These are phyloP conservation scores for Sarcophaga bullata DNA, from an alignment of 1,140 invertebrate genomes.

Conservation along the genomic window DNA sequence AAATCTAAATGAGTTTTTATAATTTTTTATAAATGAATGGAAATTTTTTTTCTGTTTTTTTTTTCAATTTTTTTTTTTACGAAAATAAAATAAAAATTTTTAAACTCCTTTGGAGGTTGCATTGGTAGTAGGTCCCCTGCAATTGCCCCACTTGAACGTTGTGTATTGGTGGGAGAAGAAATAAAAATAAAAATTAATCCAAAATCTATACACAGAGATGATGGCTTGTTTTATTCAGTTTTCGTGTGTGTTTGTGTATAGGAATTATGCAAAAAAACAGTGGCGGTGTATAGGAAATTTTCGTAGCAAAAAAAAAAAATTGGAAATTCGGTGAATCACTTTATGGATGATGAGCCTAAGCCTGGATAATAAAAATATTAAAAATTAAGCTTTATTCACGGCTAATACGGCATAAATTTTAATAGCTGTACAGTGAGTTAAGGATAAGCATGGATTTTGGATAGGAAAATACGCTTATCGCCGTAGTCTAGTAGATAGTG, in stretches of 20 bases:
- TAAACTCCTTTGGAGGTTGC: background rate
- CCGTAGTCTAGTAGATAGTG: no score
- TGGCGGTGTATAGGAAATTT: background rate
- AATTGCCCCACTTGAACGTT: background rate
- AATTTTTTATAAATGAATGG: conserved; percentile 16
- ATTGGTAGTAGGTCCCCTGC: background rate
- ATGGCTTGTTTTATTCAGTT: conserved; percentile 18
- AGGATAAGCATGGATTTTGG: no score
- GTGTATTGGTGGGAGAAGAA: background rate
- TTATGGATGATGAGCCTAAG: no score
- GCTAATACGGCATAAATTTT: no score
- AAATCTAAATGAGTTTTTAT: conserved; percentile 41
- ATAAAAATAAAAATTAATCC: background rate
- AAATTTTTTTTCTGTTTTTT: background rate
- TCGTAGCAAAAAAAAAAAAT: no score
- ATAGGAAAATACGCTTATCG: no score
- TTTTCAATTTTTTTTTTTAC: conserved; percentile 1
- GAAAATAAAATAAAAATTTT: conserved; percentile 17
- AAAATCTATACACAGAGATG: background rate
- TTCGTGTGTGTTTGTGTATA: conserved; percentile 16
- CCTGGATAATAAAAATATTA: no score
- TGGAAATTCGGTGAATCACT: no score
- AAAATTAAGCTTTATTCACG: no score
- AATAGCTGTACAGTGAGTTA: no score
- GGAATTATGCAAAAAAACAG: background rate